phyloP scores from a whole-genome alignment of 2,888 invertebrate species.

The Sinelater perroti region DNA sequence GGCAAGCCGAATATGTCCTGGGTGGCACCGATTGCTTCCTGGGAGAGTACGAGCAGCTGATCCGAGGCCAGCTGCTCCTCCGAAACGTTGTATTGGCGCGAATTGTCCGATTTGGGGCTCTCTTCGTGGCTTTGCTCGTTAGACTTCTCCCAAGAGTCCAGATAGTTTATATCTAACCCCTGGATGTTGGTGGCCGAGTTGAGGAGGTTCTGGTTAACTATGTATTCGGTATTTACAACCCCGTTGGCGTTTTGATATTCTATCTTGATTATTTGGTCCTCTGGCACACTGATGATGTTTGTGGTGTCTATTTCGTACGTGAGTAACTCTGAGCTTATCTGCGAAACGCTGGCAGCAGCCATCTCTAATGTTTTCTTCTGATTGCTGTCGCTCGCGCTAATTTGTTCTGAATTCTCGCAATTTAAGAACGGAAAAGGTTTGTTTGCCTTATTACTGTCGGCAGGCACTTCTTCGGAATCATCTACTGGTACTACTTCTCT shows the following conservation, averaged over 20 bases:
- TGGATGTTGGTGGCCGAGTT: slow-evolving; percentile 24
- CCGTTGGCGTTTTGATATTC: slow-evolving; percentile 55
- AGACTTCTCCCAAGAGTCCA: slow-evolving; percentile 19
- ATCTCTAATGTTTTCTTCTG: not conserved
- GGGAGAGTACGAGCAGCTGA: slow-evolving; percentile 17
- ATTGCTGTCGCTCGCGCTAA: not conserved
- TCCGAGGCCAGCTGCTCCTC: slow-evolving; percentile 10
- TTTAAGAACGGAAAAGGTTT: slow-evolving; percentile 3
- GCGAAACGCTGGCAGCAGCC: not conserved
- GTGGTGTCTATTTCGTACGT: slow-evolving; percentile 37
- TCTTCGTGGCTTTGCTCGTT: not conserved
- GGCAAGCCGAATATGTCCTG: slow-evolving; percentile 18
- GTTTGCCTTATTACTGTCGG: not conserved
- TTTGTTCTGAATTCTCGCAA: not conserved
- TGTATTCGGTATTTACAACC: slow-evolving; percentile 55
- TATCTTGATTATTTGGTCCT: slow-evolving; percentile 56
- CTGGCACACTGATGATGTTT: slow-evolving; percentile 51
- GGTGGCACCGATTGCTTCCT: slow-evolving; percentile 2
- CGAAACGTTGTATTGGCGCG: not conserved
- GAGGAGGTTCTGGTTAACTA: slow-evolving; percentile 51
- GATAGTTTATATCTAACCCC: slow-evolving; percentile 14
- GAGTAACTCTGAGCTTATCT: slow-evolving; percentile 19
- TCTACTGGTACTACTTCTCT: slow-evolving; percentile 1
- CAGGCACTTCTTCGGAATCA: not conserved
- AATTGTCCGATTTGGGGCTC: too few relatives aligned